Evolutionary conservation across 2,797 vertebrate species (phyloP).

Genomic region (Etheostoma perlongum): DNA sequence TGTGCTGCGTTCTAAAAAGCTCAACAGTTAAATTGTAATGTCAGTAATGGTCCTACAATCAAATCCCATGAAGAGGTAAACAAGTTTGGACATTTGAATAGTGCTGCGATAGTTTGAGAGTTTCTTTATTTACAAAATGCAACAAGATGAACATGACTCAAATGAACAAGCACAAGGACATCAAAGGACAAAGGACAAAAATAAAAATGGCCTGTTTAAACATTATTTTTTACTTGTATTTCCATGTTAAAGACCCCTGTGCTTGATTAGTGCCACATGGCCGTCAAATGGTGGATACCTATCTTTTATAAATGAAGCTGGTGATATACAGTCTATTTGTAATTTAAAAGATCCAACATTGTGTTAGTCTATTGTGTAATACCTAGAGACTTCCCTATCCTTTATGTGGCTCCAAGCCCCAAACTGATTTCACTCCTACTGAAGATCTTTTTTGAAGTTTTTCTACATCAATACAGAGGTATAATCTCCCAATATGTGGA

Average conservation of each 20-base stretch:
- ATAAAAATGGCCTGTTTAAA: neutral
- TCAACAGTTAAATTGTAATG: neutral
- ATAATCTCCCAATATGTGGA: neutral
- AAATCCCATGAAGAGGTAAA: neutral
- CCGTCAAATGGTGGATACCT: neutral
- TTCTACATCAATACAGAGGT: neutral
- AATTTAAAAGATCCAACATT: neutral
- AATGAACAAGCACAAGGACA: neutral
- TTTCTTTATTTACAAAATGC: neutral
- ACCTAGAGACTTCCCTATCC: too few species aligned
- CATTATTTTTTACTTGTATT: neutral
- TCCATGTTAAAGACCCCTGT: neutral
- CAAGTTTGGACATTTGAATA: neutral
- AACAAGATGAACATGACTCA: neutral
- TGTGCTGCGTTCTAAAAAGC: constrained; percentile 16
- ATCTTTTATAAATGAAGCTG: neutral
- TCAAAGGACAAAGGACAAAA: neutral
- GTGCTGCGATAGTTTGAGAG: neutral
- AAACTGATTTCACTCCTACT: too few species aligned
- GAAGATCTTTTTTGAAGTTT: neutral
- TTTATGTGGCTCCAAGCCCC: too few species aligned
- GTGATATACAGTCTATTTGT: neutral
- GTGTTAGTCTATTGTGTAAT: neutral
- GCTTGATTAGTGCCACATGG: neutral
- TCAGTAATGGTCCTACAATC: neutral